Conservation (phyloP, 2,113 vertebrate species). For the Xyliphius kryptos region DNA sequence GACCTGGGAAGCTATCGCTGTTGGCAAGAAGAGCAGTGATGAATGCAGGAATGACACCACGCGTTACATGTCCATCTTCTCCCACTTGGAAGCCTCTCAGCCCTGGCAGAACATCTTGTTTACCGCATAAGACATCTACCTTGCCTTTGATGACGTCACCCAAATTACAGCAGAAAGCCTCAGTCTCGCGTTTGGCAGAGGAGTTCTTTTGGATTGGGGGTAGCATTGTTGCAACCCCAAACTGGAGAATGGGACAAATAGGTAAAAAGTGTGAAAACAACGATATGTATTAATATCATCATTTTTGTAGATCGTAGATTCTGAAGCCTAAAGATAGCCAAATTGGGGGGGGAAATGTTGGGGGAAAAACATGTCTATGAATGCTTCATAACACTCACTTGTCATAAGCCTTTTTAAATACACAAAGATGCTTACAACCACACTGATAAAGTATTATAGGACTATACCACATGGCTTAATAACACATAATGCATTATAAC, state of each 20-base stretch:
- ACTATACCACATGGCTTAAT: no score
- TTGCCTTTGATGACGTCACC: slow-evolving; percentile 59
- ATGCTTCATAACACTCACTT: no score
- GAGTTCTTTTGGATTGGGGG: slow-evolving; percentile 88
- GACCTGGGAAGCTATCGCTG: neutral
- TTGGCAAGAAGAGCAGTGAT: neutral
- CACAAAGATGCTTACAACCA: no score
- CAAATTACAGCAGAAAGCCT: slow-evolving; percentile 65
- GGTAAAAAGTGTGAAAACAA: slow-evolving; percentile 75
- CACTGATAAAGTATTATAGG: no score
- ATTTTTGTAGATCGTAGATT: neutral
- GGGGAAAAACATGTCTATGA: no score
- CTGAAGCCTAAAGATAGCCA: no score
- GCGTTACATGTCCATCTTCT: neutral
- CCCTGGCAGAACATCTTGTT: neutral
- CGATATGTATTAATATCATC: no score
- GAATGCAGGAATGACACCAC: neutral
- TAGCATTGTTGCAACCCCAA: slow-evolving; percentile 70
- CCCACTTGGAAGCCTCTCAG: neutral
- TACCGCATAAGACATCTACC: slow-evolving; percentile 25
- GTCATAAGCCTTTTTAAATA: no score
- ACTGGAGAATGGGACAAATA: slow-evolving; percentile 75
- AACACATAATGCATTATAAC: no score
- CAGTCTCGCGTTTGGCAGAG: slow-evolving; percentile 73
- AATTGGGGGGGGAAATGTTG: no score